Evolutionary conservation across 2,888 invertebrate genomes (phyloP), one percentile per base, ranked within the genome.

Genomic region (Hoplodrina ambigua): DNA sequence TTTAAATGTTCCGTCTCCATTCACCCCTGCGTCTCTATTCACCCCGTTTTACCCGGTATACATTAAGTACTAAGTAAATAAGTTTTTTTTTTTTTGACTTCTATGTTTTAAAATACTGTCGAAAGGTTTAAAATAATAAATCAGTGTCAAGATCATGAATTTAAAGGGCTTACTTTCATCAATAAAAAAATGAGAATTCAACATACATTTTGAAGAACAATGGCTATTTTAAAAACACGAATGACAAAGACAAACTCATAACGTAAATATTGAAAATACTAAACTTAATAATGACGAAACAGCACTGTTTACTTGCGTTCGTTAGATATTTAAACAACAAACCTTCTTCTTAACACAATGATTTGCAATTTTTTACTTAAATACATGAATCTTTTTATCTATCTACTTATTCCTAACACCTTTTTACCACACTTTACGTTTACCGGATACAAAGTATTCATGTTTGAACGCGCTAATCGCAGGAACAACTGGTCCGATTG

Each of bases 141-240:
- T 69, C 41, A 60, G 56, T n/a, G 20, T 11, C 37, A 54, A 4
- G 15, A 53, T 49, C 17, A 15, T 25, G 4, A 33, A 54, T 19
- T n/a, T n/a, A n/a, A 10, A 13, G 5, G 0, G 19, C 37, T 4
- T 19, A 19, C 19, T 72, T 19, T 41, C 17, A 37, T 19, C 13
- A 33, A 13, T 10, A 25, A 52, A 50, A 53, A 13, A 69, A 2
- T 8, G n/a, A 7, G 7, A 20, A 49, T 25, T 30, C 20, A 25
- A 46, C 13, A 49, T 41, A 20, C 20, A 1, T 54, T 19, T 37
- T 0, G 54, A 11, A 67, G 4, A 67, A 55, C 54, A 67, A 75
- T 59, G 50, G 1, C 8, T 64, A n/a, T 33, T 15, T 44, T 17
- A n/a, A 55, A 41, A 64, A 49, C 10, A 33, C 20, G 15, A 58